Base-by-base conservation (phyloP, 2,797 vertebrate genomes). In the Manis pentadactyla region DNA sequence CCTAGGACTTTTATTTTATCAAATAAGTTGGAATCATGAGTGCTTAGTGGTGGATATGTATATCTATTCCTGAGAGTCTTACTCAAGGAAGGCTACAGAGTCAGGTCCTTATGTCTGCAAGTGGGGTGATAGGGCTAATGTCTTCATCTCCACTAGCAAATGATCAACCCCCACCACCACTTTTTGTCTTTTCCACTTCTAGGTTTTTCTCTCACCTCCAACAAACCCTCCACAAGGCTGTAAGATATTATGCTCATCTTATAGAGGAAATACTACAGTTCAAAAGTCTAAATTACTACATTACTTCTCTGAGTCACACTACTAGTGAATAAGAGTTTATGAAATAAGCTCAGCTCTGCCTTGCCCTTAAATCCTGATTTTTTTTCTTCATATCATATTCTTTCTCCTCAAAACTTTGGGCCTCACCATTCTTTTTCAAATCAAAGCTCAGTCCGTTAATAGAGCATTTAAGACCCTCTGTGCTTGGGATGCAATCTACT, bases 1-100 rank as follows among this genome's bases (percentile, higher is more conserved):
- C 83, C 59, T 83, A 66, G 73, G 46, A 74, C 46, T 46, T 90
- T 91, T 85, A 77, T 95, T 88, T 90, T 69, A 49, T 61, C 71
- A 55, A 66, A 10, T 84, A 64, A 46, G 42, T 63, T 79, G 46
- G 51, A 85, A 57, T 66, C 51, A 34, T 59, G 59, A 68, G 77
- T 34, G 64, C 53, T 84, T 94, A 9, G 66, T n/a, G 37, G 29
- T 63, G 85, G 53, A 29, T n/a, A 23, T 51, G 19, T 89, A 9
- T 69, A 34, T 95, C 46, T 34, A 68, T 85, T 53, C 9, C 69
- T 77, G 27, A 51, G 14, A 81, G 31, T 68, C 55, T 83, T 64
- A 27, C 37, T 69, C 17, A 77, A 75, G 46, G 66, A n/a, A 85
- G 27, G 7, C 29, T 39, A 66, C 29, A 6, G 14, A 29, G 13